These are phyloP conservation scores for Telmatochromis sp. DNA, from an alignment of 2,113 vertebrate species.

Conservation along the genomic window DNA sequence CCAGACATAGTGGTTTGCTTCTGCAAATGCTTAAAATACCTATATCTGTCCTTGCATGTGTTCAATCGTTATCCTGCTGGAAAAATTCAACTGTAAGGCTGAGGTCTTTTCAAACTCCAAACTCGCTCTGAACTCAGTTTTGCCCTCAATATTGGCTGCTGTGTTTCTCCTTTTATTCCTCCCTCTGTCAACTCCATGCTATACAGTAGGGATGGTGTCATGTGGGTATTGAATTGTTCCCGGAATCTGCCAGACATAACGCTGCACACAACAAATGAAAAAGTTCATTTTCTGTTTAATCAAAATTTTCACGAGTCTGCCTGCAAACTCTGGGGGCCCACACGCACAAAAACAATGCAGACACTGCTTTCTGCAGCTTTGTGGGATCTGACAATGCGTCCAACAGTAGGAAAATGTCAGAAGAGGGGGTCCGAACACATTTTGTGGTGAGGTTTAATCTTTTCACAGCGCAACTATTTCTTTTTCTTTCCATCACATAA, in stretches of 20 bases:
- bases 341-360: slow-evolving; percentile 1
- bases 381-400: slow-evolving; percentile 6
- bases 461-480: not conserved
- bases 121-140: not conserved
- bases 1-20: not conserved
- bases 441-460: slow-evolving; percentile 2
- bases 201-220: slow-evolving; percentile 25
- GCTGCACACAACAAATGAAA: not conserved
- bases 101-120: not conserved
- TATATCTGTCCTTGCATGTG: not conserved
- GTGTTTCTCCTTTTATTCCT: slow-evolving; percentile 15
- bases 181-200: slow-evolving; percentile 14
- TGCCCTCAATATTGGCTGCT: slow-evolving; percentile 2
- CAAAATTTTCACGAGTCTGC: slow-evolving; percentile 18
- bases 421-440: slow-evolving; percentile 1
- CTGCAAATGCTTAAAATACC: not conserved
- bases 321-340: not conserved
- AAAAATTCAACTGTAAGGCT: not conserved
- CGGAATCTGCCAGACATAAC: slow-evolving; percentile 19
- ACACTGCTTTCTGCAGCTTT: slow-evolving; percentile 2
- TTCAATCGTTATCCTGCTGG: not conserved
- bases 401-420: slow-evolving; percentile 24
- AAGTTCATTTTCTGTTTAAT: slow-evolving; percentile 41
- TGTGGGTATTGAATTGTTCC: slow-evolving; percentile 39
- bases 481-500: not conserved